Evolutionary conservation across 2,797 vertebrate genomes (phyloP).

Genomic region (Eremophila alpestris): DNA sequence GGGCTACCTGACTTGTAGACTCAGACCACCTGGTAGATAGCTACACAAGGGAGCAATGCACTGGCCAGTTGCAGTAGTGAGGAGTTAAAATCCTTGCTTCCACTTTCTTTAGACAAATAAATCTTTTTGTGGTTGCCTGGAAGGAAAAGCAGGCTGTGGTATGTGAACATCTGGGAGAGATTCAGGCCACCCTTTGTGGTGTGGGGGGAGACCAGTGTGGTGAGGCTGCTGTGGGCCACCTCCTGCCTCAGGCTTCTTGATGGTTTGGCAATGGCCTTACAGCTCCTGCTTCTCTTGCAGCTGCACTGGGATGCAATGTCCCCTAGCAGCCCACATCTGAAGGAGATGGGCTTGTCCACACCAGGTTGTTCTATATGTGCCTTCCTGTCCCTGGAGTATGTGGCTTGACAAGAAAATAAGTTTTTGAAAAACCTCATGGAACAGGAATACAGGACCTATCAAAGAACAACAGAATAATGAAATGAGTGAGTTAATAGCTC

Average conservation of each 20-base stretch:
- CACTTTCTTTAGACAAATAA: conserved; percentile 46
- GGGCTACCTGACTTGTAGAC: not conserved
- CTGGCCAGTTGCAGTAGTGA: not conserved
- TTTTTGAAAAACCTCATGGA: not conserved
- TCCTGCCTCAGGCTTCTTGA: not conserved
- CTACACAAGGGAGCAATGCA: not conserved
- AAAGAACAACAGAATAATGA: not conserved
- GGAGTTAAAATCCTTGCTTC: conserved; percentile 43
- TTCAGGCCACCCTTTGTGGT: conserved; percentile 19
- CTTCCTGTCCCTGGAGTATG: not conserved
- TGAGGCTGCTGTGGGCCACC: not conserved
- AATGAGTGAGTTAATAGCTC: not conserved
- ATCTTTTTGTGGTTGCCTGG: conserved; percentile 41
- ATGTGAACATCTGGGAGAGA: conserved; percentile 38
- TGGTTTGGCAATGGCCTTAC: not conserved
- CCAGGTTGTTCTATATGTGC: not conserved
- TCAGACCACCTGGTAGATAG: not conserved
- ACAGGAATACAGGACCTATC: not conserved
- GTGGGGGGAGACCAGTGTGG: not conserved
- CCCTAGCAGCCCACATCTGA: not conserved
- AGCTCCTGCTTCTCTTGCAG: not conserved
- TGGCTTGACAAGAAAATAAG: not conserved
- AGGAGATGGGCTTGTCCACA: not conserved
- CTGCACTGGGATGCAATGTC: not conserved
- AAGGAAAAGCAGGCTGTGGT: conserved; percentile 36